Percentiles rank a stretch among this genome's conserved stretches.
These are phyloP conservation scores for Montipora foliosa DNA, from an alignment of 64 coral and sea anemone genomes.

Conservation along the genomic window DNA sequence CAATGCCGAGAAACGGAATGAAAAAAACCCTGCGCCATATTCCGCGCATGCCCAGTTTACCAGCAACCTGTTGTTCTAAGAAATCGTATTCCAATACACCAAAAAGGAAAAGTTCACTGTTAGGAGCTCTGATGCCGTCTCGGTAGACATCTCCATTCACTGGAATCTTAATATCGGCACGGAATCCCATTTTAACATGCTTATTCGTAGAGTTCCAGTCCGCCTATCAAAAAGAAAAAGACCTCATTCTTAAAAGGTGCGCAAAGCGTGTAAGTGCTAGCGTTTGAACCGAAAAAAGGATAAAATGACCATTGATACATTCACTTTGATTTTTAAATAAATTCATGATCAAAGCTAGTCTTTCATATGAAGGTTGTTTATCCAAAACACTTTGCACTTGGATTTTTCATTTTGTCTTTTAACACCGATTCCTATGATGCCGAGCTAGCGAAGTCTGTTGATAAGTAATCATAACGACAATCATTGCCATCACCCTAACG, in stretches of 20 bases:
- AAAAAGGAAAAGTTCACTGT: constrained; percentile 82
- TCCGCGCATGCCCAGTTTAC: constrained; percentile 88
- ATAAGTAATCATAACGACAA: too few relatives aligned
- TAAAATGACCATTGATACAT: too few relatives aligned
- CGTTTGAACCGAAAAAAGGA: background rate
- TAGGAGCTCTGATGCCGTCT: constrained; percentile 85
- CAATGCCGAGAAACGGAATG: constrained; percentile 81
- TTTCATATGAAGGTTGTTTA: too few relatives aligned
- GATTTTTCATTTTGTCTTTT: too few relatives aligned
- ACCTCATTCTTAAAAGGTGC: background rate
- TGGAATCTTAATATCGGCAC: constrained; percentile 87
- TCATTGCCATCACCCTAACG: too few relatives aligned
- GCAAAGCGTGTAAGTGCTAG: background rate
- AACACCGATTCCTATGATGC: too few relatives aligned
- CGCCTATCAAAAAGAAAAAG: constrained; percentile 58
- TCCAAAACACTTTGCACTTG: too few relatives aligned
- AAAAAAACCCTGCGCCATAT: constrained; percentile 87
- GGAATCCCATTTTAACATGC: constrained; percentile 82
- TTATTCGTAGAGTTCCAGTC: constrained; percentile 80
- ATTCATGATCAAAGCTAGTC: too few relatives aligned
- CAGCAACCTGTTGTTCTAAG: constrained; percentile 62
- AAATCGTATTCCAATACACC: constrained; percentile 90
- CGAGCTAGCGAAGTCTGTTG: too few relatives aligned
- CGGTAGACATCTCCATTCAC: constrained; percentile 91
- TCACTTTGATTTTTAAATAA: too few relatives aligned